These are phyloP conservation scores for Drosophila albomicans DNA, from an alignment of 1,140 invertebrate genomes.

Conservation along the genomic window DNA sequence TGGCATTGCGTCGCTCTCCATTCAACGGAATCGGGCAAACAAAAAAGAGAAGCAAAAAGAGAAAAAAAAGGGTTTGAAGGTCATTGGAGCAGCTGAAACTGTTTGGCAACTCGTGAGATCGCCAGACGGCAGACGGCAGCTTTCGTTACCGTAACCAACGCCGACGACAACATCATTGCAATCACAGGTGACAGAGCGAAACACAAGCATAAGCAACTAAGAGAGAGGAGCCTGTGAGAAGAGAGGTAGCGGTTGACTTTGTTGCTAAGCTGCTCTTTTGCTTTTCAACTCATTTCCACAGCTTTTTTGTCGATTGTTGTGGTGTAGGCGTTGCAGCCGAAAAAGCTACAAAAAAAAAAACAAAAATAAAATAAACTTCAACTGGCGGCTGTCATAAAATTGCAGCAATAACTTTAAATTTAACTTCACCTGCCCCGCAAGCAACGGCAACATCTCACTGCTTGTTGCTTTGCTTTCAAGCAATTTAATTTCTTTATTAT, in stretches of 20 bases:
- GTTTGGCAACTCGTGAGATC: constrained; percentile 20
- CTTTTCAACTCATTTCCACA: constrained; percentile 13
- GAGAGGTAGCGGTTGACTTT: not conserved
- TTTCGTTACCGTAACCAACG: constrained; percentile 48
- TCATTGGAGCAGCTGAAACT: constrained; percentile 58
- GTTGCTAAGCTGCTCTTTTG: constrained; percentile 19
- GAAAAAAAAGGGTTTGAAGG: constrained; percentile 69
- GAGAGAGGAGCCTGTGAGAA: constrained; percentile 8
- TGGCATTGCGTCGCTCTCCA: constrained; percentile 26
- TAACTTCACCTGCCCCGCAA: constrained; percentile 62
- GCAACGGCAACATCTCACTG: constrained; percentile 28
- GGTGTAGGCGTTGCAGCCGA: constrained; percentile 32
- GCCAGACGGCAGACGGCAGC: constrained; percentile 17
- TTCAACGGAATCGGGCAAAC: constrained; percentile 23
- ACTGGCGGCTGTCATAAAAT: constrained; percentile 48
- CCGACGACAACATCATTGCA: constrained; percentile 26
- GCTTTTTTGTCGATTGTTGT: constrained; percentile 9
- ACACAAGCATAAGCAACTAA: constrained; percentile 11
- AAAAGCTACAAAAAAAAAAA: not conserved
- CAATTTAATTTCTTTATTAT: constrained; percentile 82
- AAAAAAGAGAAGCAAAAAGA: constrained; percentile 3
- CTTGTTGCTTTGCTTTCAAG: constrained; percentile 46
- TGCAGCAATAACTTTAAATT: constrained; percentile 58
- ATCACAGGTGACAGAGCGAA: constrained; percentile 24
- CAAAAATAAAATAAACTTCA: constrained; percentile 24